phyloP scores from a whole-genome alignment of 2,113 vertebrate species.

The Pangasianodon gigas region DNA sequence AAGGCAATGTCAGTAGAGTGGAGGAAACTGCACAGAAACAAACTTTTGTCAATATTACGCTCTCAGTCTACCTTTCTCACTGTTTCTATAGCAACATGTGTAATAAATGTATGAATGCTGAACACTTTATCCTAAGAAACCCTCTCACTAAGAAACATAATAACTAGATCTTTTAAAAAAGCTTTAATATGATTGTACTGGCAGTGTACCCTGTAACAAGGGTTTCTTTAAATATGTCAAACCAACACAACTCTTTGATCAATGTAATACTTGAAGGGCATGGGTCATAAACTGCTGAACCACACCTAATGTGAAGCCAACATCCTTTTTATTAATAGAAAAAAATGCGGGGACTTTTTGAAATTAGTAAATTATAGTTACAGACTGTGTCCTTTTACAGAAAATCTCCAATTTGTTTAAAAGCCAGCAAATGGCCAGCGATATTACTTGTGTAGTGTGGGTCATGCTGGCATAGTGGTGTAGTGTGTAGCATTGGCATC shows the following conservation, averaged over 20 bases:
- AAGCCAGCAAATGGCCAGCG: no score
- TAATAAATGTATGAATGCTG: constrained; percentile 53
- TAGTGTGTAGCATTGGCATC: background rate
- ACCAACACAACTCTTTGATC: background rate
- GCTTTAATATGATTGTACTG: background rate
- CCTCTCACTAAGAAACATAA: background rate
- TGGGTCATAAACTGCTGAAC: background rate
- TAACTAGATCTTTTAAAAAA: background rate
- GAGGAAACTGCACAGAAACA: constrained; percentile 49
- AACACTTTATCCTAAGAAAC: constrained; percentile 22
- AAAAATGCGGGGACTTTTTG: background rate
- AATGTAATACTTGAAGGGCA: background rate
- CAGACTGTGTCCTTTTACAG: no score
- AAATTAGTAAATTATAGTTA: background rate
- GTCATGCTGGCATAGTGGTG: background rate
- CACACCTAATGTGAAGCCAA: background rate
- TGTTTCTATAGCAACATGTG: constrained; percentile 60
- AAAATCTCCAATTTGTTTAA: no score
- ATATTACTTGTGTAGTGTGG: background rate
- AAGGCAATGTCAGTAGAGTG: constrained; percentile 43
- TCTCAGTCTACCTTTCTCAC: constrained; percentile 48
- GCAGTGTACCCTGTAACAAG: background rate
- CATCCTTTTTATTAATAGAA: background rate
- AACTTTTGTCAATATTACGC: constrained; percentile 59
- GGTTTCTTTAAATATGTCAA: background rate